Conservation (phyloP, 2,113 vertebrate genomes). For the Thamnaconus septentrionalis region DNA sequence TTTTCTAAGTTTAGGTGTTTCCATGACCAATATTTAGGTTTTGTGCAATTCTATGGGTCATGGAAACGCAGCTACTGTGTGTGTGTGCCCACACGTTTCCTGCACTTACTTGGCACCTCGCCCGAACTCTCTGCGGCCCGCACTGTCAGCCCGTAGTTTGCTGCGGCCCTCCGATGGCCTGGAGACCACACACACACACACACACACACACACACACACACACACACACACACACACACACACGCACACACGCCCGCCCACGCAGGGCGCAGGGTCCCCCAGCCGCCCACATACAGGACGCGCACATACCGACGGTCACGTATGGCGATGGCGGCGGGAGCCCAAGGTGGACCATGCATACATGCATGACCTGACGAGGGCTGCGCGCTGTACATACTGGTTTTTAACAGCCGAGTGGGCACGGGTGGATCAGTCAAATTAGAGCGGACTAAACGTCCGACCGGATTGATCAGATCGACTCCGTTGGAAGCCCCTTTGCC, state of each 20-base stretch:
- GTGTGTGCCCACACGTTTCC: conserved; percentile 25
- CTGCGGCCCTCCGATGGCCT: conserved; percentile 43
- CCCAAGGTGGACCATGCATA: conserved; percentile 38
- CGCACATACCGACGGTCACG: conserved; percentile 9
- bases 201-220: conserved; percentile 32
- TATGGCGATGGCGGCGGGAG: conserved; percentile 11
- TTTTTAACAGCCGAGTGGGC: conserved; percentile 69
- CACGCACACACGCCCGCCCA: conserved; percentile 1
- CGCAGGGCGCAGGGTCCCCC: conserved; percentile 14
- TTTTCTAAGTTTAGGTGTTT: no score
- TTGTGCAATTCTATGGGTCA: no score
- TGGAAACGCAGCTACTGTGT: neutral
- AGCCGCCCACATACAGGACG: conserved; percentile 23
- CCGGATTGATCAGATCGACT: conserved; percentile 66
- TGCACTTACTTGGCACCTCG: conserved; percentile 56
- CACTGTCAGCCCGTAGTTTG: conserved; percentile 35
- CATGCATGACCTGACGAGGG: conserved; percentile 56
- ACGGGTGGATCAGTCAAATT: conserved; percentile 67
- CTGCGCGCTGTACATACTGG: conserved; percentile 58
- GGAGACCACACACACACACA: conserved; percentile 37
- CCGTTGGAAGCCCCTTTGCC: conserved; percentile 36
- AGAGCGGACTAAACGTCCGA: conserved; percentile 67
- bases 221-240: conserved; percentile 31
- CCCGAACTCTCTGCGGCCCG: conserved; percentile 46
- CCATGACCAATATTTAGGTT: no score